Evolutionary conservation across 2,113 vertebrate species (phyloP).

Genomic region (Crotalus viridis): DNA sequence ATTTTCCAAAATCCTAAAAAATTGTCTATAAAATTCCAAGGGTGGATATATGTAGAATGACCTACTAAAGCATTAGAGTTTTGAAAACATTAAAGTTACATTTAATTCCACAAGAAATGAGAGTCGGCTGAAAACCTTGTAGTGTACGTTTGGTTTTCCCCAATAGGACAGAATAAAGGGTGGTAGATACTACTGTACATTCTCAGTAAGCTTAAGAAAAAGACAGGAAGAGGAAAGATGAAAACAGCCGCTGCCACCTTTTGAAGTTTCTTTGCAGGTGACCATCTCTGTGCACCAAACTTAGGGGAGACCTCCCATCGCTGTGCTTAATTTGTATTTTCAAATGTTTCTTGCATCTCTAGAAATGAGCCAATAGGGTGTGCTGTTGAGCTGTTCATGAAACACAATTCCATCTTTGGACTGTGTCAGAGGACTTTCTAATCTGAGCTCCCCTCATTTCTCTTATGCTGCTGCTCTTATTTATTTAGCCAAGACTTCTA

Average conservation of each 20-base stretch:
- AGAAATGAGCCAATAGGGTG: slow-evolving; percentile 52
- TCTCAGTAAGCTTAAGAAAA: neutral
- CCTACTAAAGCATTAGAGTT: neutral
- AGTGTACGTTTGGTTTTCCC: neutral
- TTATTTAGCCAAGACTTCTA: slow-evolving; percentile 22
- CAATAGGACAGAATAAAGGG: neutral
- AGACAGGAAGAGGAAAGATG: neutral
- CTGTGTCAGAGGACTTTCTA: neutral
- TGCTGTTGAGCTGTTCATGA: slow-evolving; percentile 37
- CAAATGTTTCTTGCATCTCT: slow-evolving; percentile 33
- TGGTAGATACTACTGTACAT: neutral
- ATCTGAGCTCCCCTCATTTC: slow-evolving; percentile 14
- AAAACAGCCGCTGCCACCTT: neutral
- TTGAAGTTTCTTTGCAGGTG: neutral
- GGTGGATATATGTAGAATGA: neutral
- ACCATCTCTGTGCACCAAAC: neutral
- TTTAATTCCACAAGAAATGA: neutral
- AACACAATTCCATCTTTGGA: neutral
- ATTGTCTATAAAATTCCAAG: neutral
- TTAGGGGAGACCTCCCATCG: neutral
- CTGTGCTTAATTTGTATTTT: neutral
- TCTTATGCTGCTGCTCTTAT: neutral
- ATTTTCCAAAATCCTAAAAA: neutral
- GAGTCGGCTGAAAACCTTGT: neutral
- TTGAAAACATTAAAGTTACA: neutral